Percentiles rank a stretch among this genome's conserved stretches.
phyloP scores from a whole-genome alignment of 1,140 invertebrate species.

The Hyles vespertilio region DNA sequence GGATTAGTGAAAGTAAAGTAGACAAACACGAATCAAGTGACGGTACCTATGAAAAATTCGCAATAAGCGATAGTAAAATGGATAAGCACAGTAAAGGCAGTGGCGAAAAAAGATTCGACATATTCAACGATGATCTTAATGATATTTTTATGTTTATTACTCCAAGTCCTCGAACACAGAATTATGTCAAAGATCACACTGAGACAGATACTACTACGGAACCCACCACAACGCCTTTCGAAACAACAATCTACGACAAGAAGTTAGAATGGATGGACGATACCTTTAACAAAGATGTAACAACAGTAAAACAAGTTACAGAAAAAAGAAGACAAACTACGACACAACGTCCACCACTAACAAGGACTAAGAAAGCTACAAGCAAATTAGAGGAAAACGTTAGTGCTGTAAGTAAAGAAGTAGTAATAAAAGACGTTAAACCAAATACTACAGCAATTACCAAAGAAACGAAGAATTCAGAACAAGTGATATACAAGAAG shows the following conservation, averaged over 20 bases:
- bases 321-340: neutral
- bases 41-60: no score
- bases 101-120: no score
- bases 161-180: no score
- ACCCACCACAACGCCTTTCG: neutral
- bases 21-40: no score
- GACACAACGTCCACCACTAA: conserved; percentile 11
- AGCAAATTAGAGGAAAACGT: conserved; percentile 24
- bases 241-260: conserved; percentile 5
- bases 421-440: conserved; percentile 9
- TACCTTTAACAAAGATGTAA: conserved; percentile 25
- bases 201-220: neutral
- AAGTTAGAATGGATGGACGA: conserved; percentile 47
- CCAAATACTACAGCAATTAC: no score
- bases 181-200: neutral
- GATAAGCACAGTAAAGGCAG: no score
- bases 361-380: conserved; percentile 6
- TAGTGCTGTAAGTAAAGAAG: conserved; percentile 37
- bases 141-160: no score
- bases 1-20: no score
- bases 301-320: neutral
- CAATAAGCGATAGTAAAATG: no score
- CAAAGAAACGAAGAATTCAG: conserved; percentile 8
- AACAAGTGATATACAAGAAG: conserved; percentile 32
- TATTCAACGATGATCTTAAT: no score